phyloP scores from a whole-genome alignment of 2,888 invertebrate genomes.

The Agonopterix heracliana region DNA sequence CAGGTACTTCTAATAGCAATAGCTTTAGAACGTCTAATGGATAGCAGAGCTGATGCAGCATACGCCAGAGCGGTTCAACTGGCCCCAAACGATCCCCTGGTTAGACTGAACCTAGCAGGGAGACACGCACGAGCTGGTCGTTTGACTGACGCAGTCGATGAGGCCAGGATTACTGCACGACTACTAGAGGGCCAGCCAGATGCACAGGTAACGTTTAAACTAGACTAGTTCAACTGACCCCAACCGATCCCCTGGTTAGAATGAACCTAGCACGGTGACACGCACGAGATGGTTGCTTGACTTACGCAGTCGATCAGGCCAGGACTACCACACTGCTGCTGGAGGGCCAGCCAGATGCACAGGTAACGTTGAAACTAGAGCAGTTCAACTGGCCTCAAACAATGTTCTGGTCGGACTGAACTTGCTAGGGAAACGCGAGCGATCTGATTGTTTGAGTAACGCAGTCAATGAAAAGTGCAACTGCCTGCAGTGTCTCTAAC shows the following conservation, averaged over 20 bases:
- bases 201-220: slow-evolving; percentile 44
- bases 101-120: slow-evolving; percentile 55
- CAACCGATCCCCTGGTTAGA: slow-evolving; percentile 47
- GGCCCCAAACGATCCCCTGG: slow-evolving; percentile 46
- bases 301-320: slow-evolving; percentile 41
- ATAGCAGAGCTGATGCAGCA: slow-evolving; percentile 56
- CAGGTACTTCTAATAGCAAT: slow-evolving; percentile 61
- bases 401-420: slow-evolving; percentile 53
- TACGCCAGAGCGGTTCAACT: slow-evolving; percentile 44
- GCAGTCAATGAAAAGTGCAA: slow-evolving; percentile 46
- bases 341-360: slow-evolving; percentile 31
- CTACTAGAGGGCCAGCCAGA: slow-evolving; percentile 39
- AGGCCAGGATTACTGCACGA: slow-evolving; percentile 33
- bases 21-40: slow-evolving; percentile 54
- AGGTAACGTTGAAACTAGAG: slow-evolving; percentile 21
- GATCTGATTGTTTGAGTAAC: slow-evolving; percentile 38
- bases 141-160: slow-evolving; percentile 35
- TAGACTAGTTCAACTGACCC: slow-evolving; percentile 28
- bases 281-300: slow-evolving; percentile 42
- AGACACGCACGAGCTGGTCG: slow-evolving; percentile 49
- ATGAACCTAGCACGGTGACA: slow-evolving; percentile 55
- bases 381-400: slow-evolving; percentile 37
- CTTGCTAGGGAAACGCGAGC: slow-evolving; percentile 49
- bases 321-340: slow-evolving; percentile 32
- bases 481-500: neutral